These are phyloP conservation scores for Drosophila pseudotalamancana DNA, from an alignment of 2,888 invertebrate genomes.

Conservation along the genomic window DNA sequence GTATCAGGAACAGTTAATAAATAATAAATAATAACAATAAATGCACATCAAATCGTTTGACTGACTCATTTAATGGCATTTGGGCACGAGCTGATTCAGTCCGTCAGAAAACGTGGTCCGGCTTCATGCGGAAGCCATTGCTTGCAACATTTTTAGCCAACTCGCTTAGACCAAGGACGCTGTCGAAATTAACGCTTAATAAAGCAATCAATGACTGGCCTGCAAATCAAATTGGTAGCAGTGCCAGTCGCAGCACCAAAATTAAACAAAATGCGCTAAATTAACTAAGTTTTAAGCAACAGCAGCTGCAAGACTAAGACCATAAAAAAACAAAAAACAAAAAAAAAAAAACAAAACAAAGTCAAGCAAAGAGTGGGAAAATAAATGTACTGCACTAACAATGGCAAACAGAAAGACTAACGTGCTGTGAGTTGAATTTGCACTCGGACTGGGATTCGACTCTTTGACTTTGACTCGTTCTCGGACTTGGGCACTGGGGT, in stretches of 20 bases:
- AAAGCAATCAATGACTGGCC: slow-evolving; percentile 72
- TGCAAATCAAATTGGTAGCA: slow-evolving; percentile 78
- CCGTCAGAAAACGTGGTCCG: slow-evolving; percentile 1
- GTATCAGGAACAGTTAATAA: slow-evolving; percentile 2
- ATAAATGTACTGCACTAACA: slow-evolving; percentile 73
- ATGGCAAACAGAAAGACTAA: slow-evolving; percentile 56
- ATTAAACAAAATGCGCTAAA: slow-evolving; percentile 75
- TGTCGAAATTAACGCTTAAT: slow-evolving; percentile 74
- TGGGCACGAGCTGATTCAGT: slow-evolving; percentile 19
- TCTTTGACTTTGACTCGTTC: slow-evolving; percentile 36
- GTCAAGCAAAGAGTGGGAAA: slow-evolving; percentile 71
- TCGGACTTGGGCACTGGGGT: slow-evolving; percentile 40
- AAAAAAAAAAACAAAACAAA: slow-evolving; percentile 53
- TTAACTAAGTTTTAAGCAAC: slow-evolving; percentile 68
- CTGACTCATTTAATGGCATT: slow-evolving; percentile 43
- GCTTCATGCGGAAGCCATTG: slow-evolving; percentile 59
- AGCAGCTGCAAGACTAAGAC: slow-evolving; percentile 17
- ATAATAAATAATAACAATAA: slow-evolving; percentile 5
- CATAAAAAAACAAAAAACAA: slow-evolving; percentile 44
- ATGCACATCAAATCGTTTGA: background rate
- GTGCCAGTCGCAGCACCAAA: slow-evolving; percentile 50
- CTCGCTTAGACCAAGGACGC: slow-evolving; percentile 69
- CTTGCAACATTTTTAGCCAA: slow-evolving; percentile 29
- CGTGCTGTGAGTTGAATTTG: slow-evolving; percentile 10
- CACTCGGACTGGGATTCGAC: slow-evolving; percentile 24